Evolutionary conservation across 2,888 invertebrate species (phyloP).

Genomic region (Drosophila aldrichi): DNA sequence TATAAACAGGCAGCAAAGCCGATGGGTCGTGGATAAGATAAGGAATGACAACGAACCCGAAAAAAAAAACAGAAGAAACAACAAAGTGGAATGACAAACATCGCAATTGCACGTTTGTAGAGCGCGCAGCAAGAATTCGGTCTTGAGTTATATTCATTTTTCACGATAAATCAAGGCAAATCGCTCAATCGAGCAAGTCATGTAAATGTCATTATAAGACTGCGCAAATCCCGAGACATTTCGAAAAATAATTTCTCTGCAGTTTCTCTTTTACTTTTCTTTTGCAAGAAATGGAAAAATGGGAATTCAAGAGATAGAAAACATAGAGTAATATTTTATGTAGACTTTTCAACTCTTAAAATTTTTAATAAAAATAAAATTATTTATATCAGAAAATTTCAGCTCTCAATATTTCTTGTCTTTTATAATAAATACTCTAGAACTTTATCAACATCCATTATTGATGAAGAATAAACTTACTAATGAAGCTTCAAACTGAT

Average conservation of each 20-base stretch:
- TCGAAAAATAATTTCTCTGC: not conserved
- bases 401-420: no score
- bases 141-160: conserved; percentile 15
- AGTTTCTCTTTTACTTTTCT: conserved; percentile 5
- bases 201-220: conserved; percentile 16
- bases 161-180: conserved; percentile 11
- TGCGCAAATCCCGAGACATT: not conserved
- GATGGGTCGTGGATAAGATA: conserved; percentile 53
- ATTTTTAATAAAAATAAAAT: no score
- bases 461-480: no score
- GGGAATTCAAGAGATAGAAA: not conserved
- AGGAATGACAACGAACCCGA: conserved; percentile 45
- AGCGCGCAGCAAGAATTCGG: not conserved
- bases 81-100: conserved; percentile 4
- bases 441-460: no score
- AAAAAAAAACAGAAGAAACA: conserved; percentile 15
- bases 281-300: not conserved
- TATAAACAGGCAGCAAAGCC: conserved; percentile 20
- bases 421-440: no score
- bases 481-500: not conserved
- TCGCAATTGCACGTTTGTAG: conserved; percentile 10
- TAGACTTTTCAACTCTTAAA: no score
- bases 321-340: no score
- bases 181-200: conserved; percentile 14
- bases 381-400: no score